phyloP scores from a whole-genome alignment of 2,888 invertebrate species.

The Chymomyza caudatula region DNA sequence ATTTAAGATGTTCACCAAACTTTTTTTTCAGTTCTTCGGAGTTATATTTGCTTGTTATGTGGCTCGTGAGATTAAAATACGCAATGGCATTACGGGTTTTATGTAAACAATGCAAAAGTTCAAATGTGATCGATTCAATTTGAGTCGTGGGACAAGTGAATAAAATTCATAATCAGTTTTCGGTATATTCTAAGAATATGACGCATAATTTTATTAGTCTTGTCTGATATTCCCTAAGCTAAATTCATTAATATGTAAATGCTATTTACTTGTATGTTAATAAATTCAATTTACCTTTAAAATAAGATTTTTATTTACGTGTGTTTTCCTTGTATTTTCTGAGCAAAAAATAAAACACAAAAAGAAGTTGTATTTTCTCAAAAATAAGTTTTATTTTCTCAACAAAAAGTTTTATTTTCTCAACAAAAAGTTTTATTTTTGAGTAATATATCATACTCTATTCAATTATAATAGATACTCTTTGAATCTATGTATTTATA shows the following conservation, averaged over 20 bases:
- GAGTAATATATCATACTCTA: too few relatives aligned
- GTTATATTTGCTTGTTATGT: slow-evolving; percentile 77
- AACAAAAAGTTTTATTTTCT: too few relatives aligned
- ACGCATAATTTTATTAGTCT: background rate
- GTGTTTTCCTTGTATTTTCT: too few relatives aligned
- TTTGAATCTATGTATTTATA: too few relatives aligned
- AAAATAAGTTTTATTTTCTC: too few relatives aligned
- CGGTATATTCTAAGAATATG: slow-evolving; percentile 15
- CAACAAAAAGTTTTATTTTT: too few relatives aligned
- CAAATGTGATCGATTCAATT: background rate
- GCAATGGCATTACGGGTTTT: slow-evolving; percentile 74
- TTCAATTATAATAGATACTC: too few relatives aligned
- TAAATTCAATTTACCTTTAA: slow-evolving; percentile 36
- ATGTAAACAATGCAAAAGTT: slow-evolving; percentile 48
- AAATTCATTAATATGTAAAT: slow-evolving; percentile 22
- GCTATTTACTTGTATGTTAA: slow-evolving; percentile 21
- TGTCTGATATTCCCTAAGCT: slow-evolving; percentile 9
- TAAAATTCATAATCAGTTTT: slow-evolving; percentile 21
- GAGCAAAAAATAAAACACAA: background rate
- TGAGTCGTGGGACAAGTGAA: slow-evolving; percentile 1
- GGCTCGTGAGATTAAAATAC: slow-evolving; percentile 76
- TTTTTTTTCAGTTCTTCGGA: slow-evolving; percentile 74
- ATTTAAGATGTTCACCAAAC: background rate
- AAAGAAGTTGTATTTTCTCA: too few relatives aligned
- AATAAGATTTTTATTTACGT: too few relatives aligned